These are phyloP conservation scores for Caradrina clavipalpis DNA, from an alignment of 2,888 invertebrate genomes.

Conservation along the genomic window DNA sequence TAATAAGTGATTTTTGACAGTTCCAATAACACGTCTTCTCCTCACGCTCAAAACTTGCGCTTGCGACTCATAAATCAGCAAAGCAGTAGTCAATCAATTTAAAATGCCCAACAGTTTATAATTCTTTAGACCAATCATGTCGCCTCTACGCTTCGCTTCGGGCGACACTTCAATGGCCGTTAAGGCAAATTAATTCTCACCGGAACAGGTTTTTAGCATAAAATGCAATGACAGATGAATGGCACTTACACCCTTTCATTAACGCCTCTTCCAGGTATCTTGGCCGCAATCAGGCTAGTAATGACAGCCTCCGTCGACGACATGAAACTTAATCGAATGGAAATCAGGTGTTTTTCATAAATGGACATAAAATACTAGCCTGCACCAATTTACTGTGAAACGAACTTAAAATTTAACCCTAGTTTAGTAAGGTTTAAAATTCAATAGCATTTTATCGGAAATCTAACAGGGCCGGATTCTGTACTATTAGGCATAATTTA, in stretches of 20 bases:
- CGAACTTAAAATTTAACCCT: constrained; percentile 4
- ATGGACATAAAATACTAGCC: constrained; percentile 28
- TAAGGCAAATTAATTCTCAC: constrained; percentile 24
- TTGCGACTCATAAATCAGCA: background rate
- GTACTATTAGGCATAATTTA: background rate
- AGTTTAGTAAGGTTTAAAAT: constrained; percentile 15
- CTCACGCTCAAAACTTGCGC: background rate
- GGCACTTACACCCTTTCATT: constrained; percentile 34
- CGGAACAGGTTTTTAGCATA: constrained; percentile 26
- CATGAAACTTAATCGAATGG: constrained; percentile 73
- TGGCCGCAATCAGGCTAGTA: constrained; percentile 61
- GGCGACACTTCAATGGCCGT: constrained; percentile 25
- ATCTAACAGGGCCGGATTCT: constrained; percentile 23
- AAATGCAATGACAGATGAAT: constrained; percentile 46
- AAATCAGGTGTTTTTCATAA: constrained; percentile 73
- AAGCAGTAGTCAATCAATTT: constrained; percentile 28
- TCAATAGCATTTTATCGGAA: background rate
- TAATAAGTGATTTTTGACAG: background rate
- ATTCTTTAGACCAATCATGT: constrained; percentile 36
- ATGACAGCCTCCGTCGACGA: constrained; percentile 68
- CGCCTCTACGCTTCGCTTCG: constrained; percentile 19
- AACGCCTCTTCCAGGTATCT: constrained; percentile 41
- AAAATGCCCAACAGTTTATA: constrained; percentile 27
- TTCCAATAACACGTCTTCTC: background rate
- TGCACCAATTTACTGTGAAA: background rate